Conservation (phyloP, 2,113 vertebrate genomes). For the Asarcornis scutulata region DNA sequence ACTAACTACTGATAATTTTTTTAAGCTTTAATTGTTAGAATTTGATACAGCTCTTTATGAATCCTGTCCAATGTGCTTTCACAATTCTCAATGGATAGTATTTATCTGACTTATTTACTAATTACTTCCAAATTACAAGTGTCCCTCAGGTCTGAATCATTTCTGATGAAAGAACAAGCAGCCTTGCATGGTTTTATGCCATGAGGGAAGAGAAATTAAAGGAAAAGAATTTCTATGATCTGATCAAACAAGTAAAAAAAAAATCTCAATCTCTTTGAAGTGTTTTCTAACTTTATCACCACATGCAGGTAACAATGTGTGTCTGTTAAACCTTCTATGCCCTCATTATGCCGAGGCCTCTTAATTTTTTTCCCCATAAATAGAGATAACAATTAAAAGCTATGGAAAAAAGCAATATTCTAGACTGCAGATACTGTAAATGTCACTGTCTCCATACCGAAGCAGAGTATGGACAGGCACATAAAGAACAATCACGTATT, state of each 20-base stretch:
- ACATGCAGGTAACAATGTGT: background rate
- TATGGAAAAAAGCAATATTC: slow-evolving; percentile 19
- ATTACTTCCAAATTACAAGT: slow-evolving; percentile 57
- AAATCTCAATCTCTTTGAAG: background rate
- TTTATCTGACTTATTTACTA: slow-evolving; percentile 66
- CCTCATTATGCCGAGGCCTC: background rate
- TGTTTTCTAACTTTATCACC: background rate
- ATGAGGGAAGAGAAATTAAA: slow-evolving; percentile 26
- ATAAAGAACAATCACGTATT: slow-evolving; percentile 1
- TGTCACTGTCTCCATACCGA: slow-evolving; percentile 19
- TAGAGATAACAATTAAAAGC: background rate
- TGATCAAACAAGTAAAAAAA: background rate
- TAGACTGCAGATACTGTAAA: slow-evolving; percentile 43
- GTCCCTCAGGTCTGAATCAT: slow-evolving; percentile 52
- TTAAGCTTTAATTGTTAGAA: slow-evolving; percentile 58
- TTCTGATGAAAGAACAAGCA: slow-evolving; percentile 40
- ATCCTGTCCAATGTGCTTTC: slow-evolving; percentile 4
- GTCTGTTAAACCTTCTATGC: background rate
- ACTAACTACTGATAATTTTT: slow-evolving; percentile 31
- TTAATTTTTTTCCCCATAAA: background rate
- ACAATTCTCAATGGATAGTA: slow-evolving; percentile 48
- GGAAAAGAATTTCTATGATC: background rate
- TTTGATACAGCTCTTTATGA: slow-evolving; percentile 53
- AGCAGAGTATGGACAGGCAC: background rate
- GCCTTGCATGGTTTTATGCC: background rate